Conservation (phyloP, 2,113 vertebrate genomes). For the Cisticola juncidis region DNA sequence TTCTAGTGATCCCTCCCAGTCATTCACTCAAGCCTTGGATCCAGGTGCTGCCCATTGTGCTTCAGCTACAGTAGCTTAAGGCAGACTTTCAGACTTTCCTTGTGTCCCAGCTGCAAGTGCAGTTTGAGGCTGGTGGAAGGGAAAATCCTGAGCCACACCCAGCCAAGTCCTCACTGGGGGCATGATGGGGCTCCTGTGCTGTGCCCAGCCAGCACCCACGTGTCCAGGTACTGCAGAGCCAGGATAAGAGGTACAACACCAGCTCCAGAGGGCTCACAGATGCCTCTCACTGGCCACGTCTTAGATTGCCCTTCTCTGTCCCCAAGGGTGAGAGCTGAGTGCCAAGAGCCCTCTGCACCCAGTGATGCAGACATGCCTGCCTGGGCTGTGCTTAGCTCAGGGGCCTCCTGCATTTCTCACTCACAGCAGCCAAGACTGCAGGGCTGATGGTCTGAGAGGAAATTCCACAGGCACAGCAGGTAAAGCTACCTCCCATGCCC, state of each 20-base stretch:
- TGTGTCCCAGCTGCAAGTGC: background rate
- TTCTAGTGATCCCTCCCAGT: background rate
- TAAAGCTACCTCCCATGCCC: background rate
- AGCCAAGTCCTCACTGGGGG: background rate
- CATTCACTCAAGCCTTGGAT: background rate
- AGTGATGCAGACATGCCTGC: accelerated
- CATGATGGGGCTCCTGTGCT: background rate
- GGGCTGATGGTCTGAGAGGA: background rate
- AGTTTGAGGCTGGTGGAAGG: background rate
- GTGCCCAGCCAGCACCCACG: accelerated
- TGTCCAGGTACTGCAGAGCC: background rate
- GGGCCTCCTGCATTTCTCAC: background rate
- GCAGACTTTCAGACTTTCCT: background rate
- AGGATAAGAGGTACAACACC: background rate
- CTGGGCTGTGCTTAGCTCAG: background rate
- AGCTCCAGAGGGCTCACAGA: accelerated
- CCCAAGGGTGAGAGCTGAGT: background rate
- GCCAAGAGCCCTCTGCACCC: background rate
- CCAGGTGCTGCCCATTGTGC: accelerated
- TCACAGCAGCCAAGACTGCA: background rate
- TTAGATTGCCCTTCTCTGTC: background rate
- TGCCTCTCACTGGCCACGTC: background rate
- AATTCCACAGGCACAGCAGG: background rate
- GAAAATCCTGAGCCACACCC: accelerated
- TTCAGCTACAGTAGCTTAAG: background rate